Conservation (phyloP, 2,113 vertebrate genomes). For the Fukomys damarensis region DNA sequence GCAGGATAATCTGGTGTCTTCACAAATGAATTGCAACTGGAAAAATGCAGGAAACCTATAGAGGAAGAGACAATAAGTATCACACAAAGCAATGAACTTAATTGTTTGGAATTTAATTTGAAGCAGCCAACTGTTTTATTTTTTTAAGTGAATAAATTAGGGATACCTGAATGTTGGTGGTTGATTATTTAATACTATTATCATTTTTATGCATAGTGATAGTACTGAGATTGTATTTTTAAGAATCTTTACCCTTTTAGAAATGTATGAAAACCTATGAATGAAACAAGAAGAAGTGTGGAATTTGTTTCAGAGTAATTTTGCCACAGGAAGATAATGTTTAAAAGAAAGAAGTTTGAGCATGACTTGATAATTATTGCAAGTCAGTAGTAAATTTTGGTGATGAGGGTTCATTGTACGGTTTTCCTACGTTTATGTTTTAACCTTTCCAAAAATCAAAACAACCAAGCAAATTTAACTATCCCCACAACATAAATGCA, state of each 20-base stretch:
- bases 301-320: background rate
- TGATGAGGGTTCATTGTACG: background rate
- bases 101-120: slow-evolving; percentile 12
- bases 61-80: background rate
- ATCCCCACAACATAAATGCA: background rate
- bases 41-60: background rate
- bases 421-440: background rate
- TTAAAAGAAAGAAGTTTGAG: background rate
- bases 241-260: background rate
- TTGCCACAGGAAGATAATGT: background rate
- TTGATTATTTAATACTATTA: background rate
- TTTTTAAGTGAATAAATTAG: background rate
- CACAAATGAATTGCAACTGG: background rate
- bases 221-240: background rate
- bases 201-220: background rate
- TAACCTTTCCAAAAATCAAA: slow-evolving; percentile 31
- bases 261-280: background rate
- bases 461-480: background rate
- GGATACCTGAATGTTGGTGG: background rate
- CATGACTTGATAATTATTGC: background rate
- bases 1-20: background rate
- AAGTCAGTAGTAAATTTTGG: background rate
- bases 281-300: background rate
- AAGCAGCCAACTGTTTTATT: background rate
- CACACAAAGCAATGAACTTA: background rate